phyloP scores from a whole-genome alignment of 2,113 vertebrate genomes.

The Erpornis zantholeuca region DNA sequence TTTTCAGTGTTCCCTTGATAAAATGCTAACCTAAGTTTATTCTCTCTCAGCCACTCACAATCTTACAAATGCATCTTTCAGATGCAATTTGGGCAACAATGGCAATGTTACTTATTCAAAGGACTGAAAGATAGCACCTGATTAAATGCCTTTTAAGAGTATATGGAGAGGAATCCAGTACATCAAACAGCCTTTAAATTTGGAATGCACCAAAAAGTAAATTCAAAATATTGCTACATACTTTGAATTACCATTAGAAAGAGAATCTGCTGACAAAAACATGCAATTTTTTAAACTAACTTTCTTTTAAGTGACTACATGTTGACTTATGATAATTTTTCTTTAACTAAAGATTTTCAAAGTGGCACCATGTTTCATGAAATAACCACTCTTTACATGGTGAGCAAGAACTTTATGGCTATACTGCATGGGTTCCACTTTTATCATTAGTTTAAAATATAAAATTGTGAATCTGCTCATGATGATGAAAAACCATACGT shows the following conservation, averaged over 20 bases:
- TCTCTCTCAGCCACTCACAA: neutral
- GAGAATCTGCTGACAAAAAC: neutral
- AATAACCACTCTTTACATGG: neutral
- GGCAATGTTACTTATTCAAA: neutral
- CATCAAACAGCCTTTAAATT: neutral
- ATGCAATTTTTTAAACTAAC: neutral
- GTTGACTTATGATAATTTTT: neutral
- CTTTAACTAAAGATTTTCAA: neutral
- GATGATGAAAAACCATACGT: neutral
- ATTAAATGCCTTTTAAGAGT: neutral
- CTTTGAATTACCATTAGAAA: neutral
- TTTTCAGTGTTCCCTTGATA: neutral
- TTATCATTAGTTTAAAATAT: neutral
- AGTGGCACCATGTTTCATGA: neutral
- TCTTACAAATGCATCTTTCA: slow-evolving; percentile 46
- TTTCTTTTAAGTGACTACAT: neutral
- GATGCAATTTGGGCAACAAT: neutral
- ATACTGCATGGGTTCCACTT: neutral
- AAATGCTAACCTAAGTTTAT: neutral
- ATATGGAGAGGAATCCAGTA: neutral
- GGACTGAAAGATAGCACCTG: neutral
- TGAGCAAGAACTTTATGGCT: neutral
- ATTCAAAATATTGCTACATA: neutral
- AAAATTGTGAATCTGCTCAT: neutral
- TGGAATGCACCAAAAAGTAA: neutral